phyloP scores from a whole-genome alignment of 2,888 invertebrate genomes.

The Thera britannica region DNA sequence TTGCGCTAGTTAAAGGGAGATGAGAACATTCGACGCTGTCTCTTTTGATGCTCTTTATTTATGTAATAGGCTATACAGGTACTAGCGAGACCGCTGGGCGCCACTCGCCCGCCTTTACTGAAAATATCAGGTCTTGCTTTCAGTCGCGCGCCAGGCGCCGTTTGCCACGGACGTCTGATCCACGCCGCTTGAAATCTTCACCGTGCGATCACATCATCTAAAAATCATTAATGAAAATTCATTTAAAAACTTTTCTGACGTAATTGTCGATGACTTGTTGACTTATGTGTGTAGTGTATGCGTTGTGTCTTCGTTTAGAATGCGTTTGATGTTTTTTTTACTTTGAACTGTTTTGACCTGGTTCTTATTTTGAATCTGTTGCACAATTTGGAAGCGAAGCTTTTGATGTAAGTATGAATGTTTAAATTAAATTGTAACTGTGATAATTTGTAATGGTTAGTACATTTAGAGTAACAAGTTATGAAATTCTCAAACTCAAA shows the following conservation, averaged over 20 bases:
- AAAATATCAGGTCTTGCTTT: constrained; percentile 36
- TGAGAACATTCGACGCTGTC: constrained; percentile 41
- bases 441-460: constrained; percentile 22
- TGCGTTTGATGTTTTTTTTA: constrained; percentile 48
- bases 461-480: constrained; percentile 14
- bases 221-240: constrained; percentile 70
- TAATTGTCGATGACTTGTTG: constrained; percentile 56
- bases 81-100: constrained; percentile 76
- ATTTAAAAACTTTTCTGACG: constrained; percentile 43
- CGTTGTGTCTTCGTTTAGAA: constrained; percentile 42
- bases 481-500: too few relatives aligned
- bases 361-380: constrained; percentile 72
- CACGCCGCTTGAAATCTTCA: constrained; percentile 39
- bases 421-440: constrained; percentile 31
- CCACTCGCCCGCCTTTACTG: constrained; percentile 46
- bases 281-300: constrained; percentile 45
- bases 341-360: constrained; percentile 62
- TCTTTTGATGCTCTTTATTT: constrained; percentile 47
- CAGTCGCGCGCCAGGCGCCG: constrained; percentile 73
- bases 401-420: constrained; percentile 51
- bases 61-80: constrained; percentile 45
- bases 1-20: constrained; percentile 37
- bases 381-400: constrained; percentile 59
- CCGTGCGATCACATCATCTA: constrained; percentile 54
- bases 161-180: constrained; percentile 44